Evolutionary conservation across 2,797 vertebrate genomes (phyloP).

Genomic region (Xyrichtys novacula): DNA sequence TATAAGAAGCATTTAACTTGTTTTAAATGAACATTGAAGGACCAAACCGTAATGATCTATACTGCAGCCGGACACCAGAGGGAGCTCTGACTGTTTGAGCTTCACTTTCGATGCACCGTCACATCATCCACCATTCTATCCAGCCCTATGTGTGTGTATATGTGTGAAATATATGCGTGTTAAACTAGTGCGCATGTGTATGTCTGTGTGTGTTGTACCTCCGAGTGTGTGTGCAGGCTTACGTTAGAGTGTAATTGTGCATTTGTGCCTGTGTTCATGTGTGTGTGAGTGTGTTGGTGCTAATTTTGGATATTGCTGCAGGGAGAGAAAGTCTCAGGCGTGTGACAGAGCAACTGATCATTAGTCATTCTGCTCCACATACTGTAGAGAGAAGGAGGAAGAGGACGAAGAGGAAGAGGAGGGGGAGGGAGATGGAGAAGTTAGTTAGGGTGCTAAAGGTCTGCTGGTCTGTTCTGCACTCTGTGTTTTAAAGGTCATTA

Average conservation of each 20-base stretch:
- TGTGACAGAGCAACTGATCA: conserved; percentile 78
- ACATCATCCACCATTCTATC: no score
- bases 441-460: conserved; percentile 1
- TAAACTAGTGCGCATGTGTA: no score
- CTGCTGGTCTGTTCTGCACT: conserved; percentile 7
- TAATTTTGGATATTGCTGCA: conserved; percentile 82
- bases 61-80: no score
- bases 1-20: no score
- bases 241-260: background rate
- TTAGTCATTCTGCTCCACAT: conserved; percentile 84
- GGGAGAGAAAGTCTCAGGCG: conserved; percentile 75
- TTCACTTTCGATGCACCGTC: no score
- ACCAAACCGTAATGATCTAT: no score
- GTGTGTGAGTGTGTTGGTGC: conserved; percentile 50
- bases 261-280: background rate
- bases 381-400: conserved; percentile 39
- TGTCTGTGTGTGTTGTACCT: no score
- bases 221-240: background rate
- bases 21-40: no score
- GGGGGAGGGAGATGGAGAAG: conserved; percentile 24
- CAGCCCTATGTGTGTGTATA: no score
- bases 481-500: conserved; percentile 16
- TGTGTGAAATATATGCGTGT: no score
- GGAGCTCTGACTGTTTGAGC: no score
- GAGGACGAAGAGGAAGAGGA: conserved; percentile 29